phyloP scores from a whole-genome alignment of 2,797 vertebrate genomes.

The Lepus oiostolus region DNA sequence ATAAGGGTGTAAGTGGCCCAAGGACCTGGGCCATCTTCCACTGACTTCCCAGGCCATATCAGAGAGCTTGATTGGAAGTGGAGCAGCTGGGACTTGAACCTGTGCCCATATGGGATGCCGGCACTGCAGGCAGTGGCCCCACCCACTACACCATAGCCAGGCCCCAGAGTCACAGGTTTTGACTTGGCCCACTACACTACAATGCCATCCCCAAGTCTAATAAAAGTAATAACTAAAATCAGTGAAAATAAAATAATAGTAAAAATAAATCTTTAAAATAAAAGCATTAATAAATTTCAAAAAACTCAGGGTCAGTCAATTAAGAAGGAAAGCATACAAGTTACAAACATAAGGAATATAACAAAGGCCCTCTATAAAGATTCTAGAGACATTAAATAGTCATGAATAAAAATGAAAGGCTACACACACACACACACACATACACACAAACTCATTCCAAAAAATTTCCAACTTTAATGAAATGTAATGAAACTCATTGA shows the following conservation, averaged over 20 bases:
- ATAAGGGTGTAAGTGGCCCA: no score
- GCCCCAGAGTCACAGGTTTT: no score
- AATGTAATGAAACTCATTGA: no score
- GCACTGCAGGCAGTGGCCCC: no score
- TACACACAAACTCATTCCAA: not conserved
- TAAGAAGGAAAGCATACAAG: not conserved
- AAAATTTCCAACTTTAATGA: not conserved
- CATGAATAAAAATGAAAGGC: not conserved
- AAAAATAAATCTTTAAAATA: not conserved
- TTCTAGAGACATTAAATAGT: not conserved
- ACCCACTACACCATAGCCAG: no score
- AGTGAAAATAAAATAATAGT: not conserved
- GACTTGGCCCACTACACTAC: no score
- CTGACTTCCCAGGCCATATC: no score
- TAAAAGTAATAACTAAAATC: not conserved
- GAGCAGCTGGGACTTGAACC: no score
- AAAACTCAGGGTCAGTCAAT: not conserved
- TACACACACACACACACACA: no score
- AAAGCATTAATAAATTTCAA: not conserved
- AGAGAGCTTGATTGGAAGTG: no score
- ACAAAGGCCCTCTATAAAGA: not conserved
- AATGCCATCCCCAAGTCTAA: not conserved
- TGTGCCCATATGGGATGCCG: no score
- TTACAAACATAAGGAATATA: not conserved
- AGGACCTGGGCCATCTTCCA: no score